A percentile compares a stretch with the other conserved stretches of the same genome.
These are phyloP conservation scores for Pteromalus puparum DNA, from an alignment of 1,140 invertebrate genomes.

Conservation along the genomic window DNA sequence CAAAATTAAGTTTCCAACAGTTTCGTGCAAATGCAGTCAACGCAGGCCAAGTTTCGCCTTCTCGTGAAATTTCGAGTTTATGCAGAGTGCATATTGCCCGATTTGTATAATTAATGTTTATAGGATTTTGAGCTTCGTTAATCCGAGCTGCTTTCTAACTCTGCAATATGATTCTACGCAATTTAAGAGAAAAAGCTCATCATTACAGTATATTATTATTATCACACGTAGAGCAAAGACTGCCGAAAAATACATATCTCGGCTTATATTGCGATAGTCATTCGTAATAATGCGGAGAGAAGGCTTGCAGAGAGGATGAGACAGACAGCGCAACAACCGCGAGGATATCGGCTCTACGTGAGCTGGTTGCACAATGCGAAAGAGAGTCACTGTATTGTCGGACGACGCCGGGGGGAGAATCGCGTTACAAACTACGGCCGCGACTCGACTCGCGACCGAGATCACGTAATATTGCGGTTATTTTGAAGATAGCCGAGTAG, in stretches of 20 bases:
- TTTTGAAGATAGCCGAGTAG: slow-evolving; percentile 33
- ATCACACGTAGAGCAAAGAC: too few species aligned
- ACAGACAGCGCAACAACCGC: not conserved
- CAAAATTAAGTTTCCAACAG: not conserved
- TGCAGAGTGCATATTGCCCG: not conserved
- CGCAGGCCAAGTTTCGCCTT: too few species aligned
- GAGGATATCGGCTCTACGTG: slow-evolving; percentile 35
- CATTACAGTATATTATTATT: too few species aligned
- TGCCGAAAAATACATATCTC: not conserved
- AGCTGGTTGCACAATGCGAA: not conserved
- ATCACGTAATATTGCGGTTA: slow-evolving; percentile 42
- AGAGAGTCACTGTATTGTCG: not conserved
- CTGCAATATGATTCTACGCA: too few species aligned
- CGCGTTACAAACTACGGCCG: slow-evolving; percentile 4
- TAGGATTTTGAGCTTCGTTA: too few species aligned
- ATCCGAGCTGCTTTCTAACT: too few species aligned
- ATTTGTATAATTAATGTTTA: not conserved
- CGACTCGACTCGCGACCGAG: not conserved
- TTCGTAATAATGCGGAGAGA: not conserved
- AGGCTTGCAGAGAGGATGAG: not conserved
- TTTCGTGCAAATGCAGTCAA: too few species aligned
- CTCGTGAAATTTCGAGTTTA: not conserved
- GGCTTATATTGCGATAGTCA: not conserved
- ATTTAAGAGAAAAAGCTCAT: too few species aligned
- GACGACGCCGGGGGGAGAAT: not conserved